Evolutionary conservation across 2,113 vertebrate genomes (phyloP).

Genomic region (Dermatemys mawii): DNA sequence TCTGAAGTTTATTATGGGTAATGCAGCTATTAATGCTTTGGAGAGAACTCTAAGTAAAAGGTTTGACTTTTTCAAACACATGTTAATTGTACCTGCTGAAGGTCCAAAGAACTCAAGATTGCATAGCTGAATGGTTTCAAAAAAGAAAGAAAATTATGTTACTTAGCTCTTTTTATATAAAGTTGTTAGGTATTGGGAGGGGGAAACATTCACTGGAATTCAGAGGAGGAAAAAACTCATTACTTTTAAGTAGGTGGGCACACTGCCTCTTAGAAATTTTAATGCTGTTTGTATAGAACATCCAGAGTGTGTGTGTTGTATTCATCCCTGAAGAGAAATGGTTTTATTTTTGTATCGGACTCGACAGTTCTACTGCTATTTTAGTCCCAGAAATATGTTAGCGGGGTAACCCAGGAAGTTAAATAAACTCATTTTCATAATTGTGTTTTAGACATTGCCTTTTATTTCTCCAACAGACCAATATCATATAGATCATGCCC

Average conservation of each 20-base stretch:
- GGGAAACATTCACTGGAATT: slow-evolving; percentile 46
- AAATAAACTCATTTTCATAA: neutral
- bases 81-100: slow-evolving; percentile 44
- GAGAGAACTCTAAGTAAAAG: slow-evolving; percentile 25
- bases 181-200: slow-evolving; percentile 57
- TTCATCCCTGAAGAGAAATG: neutral
- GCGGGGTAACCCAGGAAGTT: neutral
- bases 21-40: slow-evolving; percentile 1
- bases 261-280: neutral
- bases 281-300: neutral
- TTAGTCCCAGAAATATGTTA: neutral
- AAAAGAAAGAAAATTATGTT: slow-evolving; percentile 61
- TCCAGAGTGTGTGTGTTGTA: neutral
- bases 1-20: slow-evolving; percentile 59
- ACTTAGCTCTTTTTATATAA: slow-evolving; percentile 46
- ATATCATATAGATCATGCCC: neutral
- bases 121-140: slow-evolving; percentile 44
- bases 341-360: neutral
- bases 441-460: neutral
- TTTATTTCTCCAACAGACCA: neutral
- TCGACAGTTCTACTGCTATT: neutral
- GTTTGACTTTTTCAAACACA: slow-evolving; percentile 13
- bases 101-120: slow-evolving; percentile 41
- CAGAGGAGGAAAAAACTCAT: neutral
- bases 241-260: neutral